Base-by-base conservation (phyloP, 2,113 vertebrate species). In the Onychostoma macrolepis region DNA sequence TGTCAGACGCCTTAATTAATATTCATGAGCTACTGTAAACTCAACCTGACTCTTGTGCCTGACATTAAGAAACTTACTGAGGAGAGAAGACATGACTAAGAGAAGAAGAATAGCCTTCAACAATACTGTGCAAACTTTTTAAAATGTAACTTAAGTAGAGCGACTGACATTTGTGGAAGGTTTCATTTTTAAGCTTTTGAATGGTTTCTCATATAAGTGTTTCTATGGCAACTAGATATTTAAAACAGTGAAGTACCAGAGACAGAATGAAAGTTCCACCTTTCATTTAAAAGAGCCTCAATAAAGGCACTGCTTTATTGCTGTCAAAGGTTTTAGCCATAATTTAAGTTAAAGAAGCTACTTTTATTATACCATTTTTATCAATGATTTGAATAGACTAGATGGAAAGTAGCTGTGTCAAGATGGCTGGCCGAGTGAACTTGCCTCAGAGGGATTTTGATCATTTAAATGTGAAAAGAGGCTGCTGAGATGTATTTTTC, bases 161-260 rank as follows among this genome's bases (percentile, higher is more conserved):
- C n/a, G 72, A 26, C 72, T 75, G 72, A 75, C 72, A 13, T 75
- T 75, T 45, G 38, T 75, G 72, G 38, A 8, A 76, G 48, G 41
- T 76, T 26, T 45, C 24, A 45, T 45, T 45, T 71, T 75, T 26
- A 26, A 15, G 41, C 41, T 75, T 67, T 75, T 76, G 41, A 76
- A 76, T 76, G 72, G 41, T 45, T 76, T 75, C 43, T 48, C 72
- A 26, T 76, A 26, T 26, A 24, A 75, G 41, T 17, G 74, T 76
- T 48, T 48, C 74, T 76, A 76, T 76, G 74, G 74, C 74, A 76
- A 76, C 74, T 48, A 48, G 41, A 74, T 26, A 26, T 76, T 48
- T 76, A 76, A 76, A 76, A 76, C 74, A 4, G n/a, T 48, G 3
- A 45, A 17, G 24, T 76, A 48, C n/a, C 74, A 76, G 74, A 76